phyloP scores from a whole-genome alignment of 1,140 invertebrate species.

The Dryas iulia region DNA sequence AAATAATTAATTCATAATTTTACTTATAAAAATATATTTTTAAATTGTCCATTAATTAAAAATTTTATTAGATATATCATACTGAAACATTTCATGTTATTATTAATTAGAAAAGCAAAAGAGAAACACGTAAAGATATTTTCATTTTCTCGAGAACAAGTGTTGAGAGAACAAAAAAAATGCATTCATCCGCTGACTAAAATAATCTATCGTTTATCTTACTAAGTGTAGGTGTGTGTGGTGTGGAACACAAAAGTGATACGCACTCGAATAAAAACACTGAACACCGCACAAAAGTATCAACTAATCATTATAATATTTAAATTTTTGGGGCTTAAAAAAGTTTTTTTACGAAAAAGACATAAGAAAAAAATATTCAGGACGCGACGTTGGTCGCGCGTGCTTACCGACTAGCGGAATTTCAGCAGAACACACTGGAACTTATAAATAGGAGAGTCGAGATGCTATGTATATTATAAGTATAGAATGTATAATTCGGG shows the following conservation, averaged over 20 bases:
- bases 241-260: constrained; percentile 36
- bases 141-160: not conserved
- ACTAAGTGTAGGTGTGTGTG: constrained; percentile 24
- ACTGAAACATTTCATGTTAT: too few species aligned
- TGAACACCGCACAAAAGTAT: constrained; percentile 46
- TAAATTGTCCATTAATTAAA: too few species aligned
- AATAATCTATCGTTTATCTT: constrained; percentile 20
- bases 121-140: not conserved
- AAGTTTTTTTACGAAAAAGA: constrained; percentile 13
- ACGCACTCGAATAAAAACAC: constrained; percentile 49
- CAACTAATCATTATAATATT: constrained; percentile 46
- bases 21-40: too few species aligned
- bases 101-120: not conserved
- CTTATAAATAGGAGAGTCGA: constrained; percentile 71
- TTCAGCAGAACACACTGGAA: constrained; percentile 69
- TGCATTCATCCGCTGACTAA: constrained; percentile 3
- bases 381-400: constrained; percentile 50
- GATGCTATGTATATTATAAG: constrained; percentile 36
- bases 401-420: constrained; percentile 66
- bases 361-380: constrained; percentile 12
- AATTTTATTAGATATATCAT: too few species aligned
- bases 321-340: constrained; percentile 1
- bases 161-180: not conserved
- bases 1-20: too few species aligned
- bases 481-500: constrained; percentile 52